Percentiles rank a stretch among this genome's conserved stretches.
Conservation (phyloP, 2,113 vertebrate genomes). For the Mesitornis unicolor region DNA sequence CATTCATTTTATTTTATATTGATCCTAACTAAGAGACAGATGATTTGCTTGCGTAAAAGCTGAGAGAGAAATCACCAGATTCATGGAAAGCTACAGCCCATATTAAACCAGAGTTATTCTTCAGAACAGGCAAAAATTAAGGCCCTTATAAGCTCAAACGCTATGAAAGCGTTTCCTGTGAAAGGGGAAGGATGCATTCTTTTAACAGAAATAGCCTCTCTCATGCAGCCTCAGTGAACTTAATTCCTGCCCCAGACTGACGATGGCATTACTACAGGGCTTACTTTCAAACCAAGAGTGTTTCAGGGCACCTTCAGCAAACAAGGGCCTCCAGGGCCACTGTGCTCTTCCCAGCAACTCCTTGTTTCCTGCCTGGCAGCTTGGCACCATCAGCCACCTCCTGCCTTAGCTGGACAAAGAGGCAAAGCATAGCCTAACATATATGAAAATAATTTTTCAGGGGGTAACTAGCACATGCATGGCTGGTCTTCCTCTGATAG, state of each 20-base stretch:
- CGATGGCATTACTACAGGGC: background rate
- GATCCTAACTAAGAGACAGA: background rate
- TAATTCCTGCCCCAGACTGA: background rate
- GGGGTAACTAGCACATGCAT: fast-evolving
- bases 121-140: background rate
- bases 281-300: background rate
- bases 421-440: fast-evolving
- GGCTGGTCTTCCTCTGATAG: background rate
- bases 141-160: background rate
- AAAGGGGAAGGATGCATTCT: background rate
- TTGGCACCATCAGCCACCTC: background rate
- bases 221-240: background rate
- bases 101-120: background rate
- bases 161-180: background rate
- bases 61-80: background rate
- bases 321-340: background rate
- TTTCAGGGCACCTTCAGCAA: background rate
- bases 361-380: background rate
- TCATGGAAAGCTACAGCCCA: background rate
- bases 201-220: background rate
- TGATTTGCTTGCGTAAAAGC: background rate
- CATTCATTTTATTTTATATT: conserved; percentile 27
- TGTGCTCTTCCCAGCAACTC: background rate
- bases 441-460: background rate
- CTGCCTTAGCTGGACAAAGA: background rate